Conservation (phyloP, 2,113 vertebrate species). For the Dicentrarchus labrax region DNA sequence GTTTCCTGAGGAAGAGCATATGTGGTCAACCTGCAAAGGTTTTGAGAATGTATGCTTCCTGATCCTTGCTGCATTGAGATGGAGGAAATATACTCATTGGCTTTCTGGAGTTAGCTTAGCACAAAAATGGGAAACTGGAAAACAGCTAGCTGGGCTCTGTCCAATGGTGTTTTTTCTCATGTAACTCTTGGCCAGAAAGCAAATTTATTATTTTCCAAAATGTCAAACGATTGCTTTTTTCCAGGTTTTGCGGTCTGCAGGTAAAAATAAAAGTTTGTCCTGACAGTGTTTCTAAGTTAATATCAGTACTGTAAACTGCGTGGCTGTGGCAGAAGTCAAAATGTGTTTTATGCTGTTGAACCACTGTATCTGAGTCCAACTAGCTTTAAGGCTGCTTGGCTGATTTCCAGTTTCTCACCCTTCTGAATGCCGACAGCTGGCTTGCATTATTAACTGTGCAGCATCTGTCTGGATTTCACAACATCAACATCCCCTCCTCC, state of each 20-base stretch:
- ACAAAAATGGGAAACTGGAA: background rate
- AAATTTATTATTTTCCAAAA: too few species aligned
- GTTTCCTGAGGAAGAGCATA: too few species aligned
- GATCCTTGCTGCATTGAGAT: too few species aligned
- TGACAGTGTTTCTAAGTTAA: background rate
- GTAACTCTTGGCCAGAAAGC: too few species aligned
- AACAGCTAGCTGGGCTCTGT: background rate
- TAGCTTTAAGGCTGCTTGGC: slow-evolving; percentile 42
- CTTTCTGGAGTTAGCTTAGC: too few species aligned
- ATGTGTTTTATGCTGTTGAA: slow-evolving; percentile 26
- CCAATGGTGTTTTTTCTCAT: too few species aligned
- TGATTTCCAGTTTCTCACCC: slow-evolving; percentile 62
- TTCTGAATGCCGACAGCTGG: slow-evolving; percentile 71
- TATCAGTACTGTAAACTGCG: background rate
- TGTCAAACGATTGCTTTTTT: too few species aligned
- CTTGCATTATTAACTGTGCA: slow-evolving; percentile 76
- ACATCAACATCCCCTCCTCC: slow-evolving; percentile 29
- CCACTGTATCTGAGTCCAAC: slow-evolving; percentile 6
- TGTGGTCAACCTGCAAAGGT: too few species aligned
- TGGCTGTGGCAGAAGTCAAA: background rate
- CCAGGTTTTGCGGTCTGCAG: background rate
- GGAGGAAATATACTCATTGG: too few species aligned
- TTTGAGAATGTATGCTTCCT: too few species aligned
- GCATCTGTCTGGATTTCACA: slow-evolving; percentile 77
- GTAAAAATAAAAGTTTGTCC: background rate